Evolutionary conservation across 2,113 vertebrate genomes (phyloP).

Genomic region (Cololabis saira): DNA sequence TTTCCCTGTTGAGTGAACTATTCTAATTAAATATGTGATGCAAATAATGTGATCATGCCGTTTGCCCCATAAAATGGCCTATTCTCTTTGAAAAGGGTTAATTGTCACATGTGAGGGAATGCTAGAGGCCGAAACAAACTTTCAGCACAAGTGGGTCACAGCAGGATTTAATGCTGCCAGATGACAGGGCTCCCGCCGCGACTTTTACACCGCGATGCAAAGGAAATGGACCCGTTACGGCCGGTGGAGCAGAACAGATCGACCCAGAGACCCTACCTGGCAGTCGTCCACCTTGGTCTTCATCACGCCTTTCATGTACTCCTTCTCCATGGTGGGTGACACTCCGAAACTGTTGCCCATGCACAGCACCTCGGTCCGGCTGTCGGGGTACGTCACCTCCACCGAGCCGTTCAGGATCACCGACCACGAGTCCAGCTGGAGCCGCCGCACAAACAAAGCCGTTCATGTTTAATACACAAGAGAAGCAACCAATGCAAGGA

Average conservation of each 20-base stretch:
- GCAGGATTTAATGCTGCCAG: background rate
- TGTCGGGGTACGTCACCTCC: slow-evolving; percentile 94
- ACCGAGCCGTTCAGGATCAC: slow-evolving; percentile 98
- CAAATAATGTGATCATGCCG: slow-evolving; percentile 12
- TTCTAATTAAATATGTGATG: slow-evolving; percentile 19
- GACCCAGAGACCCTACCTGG: slow-evolving; percentile 85
- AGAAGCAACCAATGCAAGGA: background rate
- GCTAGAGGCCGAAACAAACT: background rate
- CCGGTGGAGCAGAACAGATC: background rate
- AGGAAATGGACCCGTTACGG: slow-evolving; percentile 1
- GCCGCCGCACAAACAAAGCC: background rate
- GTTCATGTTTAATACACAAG: too few species aligned
- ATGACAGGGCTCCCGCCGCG: background rate
- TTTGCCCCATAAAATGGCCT: background rate
- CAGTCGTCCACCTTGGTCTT: slow-evolving; percentile 99
- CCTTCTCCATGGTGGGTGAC: slow-evolving; percentile 97
- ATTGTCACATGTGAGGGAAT: slow-evolving; percentile 3
- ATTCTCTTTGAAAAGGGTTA: slow-evolving; percentile 11
- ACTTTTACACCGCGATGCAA: slow-evolving; percentile 7
- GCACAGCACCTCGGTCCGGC: slow-evolving; percentile 93
- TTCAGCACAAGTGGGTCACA: slow-evolving; percentile 26
- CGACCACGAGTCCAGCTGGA: slow-evolving; percentile 97
- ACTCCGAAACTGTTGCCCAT: slow-evolving; percentile 99
- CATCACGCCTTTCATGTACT: slow-evolving; percentile 98
- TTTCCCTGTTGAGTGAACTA: slow-evolving; percentile 1